phyloP scores from a whole-genome alignment of 2,113 vertebrate species.

The Leucoraja erinaceus region DNA sequence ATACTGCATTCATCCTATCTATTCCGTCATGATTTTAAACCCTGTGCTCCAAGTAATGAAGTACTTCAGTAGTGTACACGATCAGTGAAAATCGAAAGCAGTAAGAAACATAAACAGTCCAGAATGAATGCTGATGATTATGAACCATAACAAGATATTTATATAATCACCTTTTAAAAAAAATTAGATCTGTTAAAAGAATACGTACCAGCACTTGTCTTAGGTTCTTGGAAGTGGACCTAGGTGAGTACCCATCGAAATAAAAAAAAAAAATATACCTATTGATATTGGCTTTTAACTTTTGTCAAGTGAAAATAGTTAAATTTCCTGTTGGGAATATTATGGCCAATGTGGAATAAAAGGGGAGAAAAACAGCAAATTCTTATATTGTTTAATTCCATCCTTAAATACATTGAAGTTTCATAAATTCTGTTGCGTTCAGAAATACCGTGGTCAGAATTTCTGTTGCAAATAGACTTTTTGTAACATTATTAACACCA shows the following conservation, averaged over 20 bases:
- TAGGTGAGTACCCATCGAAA: background rate
- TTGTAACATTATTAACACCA: background rate
- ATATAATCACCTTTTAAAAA: too few relatives aligned
- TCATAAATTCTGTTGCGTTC: background rate
- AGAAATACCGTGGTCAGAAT: background rate
- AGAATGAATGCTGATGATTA: too few relatives aligned
- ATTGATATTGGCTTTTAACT: background rate
- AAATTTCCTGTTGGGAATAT: background rate
- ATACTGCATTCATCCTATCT: too few relatives aligned
- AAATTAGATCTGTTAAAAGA: background rate
- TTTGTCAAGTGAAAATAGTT: background rate
- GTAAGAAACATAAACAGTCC: too few relatives aligned
- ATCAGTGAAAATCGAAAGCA: too few relatives aligned
- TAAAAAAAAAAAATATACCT: background rate
- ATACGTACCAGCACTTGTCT: background rate
- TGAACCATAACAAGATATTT: too few relatives aligned
- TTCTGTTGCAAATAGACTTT: too few relatives aligned
- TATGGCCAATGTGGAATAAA: background rate
- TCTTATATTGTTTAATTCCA: background rate
- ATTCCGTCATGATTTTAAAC: too few relatives aligned
- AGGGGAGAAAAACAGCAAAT: background rate
- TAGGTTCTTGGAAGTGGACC: background rate
- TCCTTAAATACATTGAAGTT: background rate
- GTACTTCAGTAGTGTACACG: too few relatives aligned
- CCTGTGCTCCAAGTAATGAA: too few relatives aligned